These are phyloP conservation scores for Anguilla megastoma DNA, from an alignment of 2,797 vertebrate genomes.

Conservation along the genomic window DNA sequence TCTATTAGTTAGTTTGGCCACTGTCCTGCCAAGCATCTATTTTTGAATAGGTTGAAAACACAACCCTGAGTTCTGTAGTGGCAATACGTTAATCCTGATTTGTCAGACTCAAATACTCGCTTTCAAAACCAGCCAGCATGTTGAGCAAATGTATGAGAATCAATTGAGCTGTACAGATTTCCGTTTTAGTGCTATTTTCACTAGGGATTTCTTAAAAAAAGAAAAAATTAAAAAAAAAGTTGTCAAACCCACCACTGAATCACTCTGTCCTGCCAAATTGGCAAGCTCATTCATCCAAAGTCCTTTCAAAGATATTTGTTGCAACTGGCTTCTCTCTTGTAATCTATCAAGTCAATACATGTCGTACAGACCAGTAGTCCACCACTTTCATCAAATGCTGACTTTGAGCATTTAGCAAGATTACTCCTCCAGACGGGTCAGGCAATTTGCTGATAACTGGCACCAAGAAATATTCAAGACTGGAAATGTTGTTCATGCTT, in stretches of 20 bases:
- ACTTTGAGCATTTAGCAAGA: background rate
- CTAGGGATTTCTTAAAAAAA: background rate
- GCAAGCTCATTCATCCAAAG: conserved; percentile 14
- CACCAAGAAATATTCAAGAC: background rate
- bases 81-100: background rate
- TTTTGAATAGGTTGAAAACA: background rate
- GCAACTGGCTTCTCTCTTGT: conserved; percentile 5
- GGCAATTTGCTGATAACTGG: background rate
- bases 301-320: conserved; percentile 7
- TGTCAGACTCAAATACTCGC: background rate
- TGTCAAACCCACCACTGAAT: conserved; percentile 1
- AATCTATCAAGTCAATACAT: conserved; percentile 12
- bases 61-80: background rate
- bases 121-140: background rate
- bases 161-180: conserved; percentile 7
- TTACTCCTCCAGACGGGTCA: background rate
- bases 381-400: background rate
- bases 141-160: background rate
- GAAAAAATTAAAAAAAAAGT: background rate
- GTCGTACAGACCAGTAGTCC: background rate
- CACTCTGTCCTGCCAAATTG: conserved; percentile 5
- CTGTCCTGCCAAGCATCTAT: background rate
- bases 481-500: background rate
- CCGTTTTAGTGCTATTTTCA: conserved; percentile 5
- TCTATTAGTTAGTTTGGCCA: background rate